Percentiles rank a stretch among this genome's conserved stretches.
These are phyloP conservation scores for Trichopoda pennipes DNA, from an alignment of 2,888 invertebrate species.

Conservation along the genomic window DNA sequence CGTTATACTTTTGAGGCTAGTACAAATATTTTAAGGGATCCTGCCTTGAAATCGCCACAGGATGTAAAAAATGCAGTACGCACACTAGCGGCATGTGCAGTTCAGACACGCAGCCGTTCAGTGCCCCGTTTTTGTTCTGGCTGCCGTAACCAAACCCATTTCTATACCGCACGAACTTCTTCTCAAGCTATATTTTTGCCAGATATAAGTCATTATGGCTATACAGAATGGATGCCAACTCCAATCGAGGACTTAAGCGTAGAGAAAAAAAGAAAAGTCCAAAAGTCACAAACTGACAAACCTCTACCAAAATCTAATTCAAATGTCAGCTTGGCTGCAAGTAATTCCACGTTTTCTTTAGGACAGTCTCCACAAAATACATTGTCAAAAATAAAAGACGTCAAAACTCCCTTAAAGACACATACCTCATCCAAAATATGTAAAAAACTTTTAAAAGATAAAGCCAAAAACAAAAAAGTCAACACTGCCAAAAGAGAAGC, in stretches of 20 bases:
- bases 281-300: slow-evolving; percentile 56
- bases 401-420: background rate
- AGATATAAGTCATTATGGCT: slow-evolving; percentile 57
- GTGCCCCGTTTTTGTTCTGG: slow-evolving; percentile 73
- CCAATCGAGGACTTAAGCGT: background rate
- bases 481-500: slow-evolving; percentile 24
- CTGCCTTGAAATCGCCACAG: slow-evolving; percentile 83
- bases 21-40: slow-evolving; percentile 81
- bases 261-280: slow-evolving; percentile 34
- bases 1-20: slow-evolving; percentile 79
- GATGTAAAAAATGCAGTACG: slow-evolving; percentile 83
- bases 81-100: slow-evolving; percentile 77
- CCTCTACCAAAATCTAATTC: slow-evolving; percentile 74
- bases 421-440: slow-evolving; percentile 47
- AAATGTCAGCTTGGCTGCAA: slow-evolving; percentile 78
- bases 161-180: slow-evolving; percentile 45
- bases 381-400: background rate
- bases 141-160: slow-evolving; percentile 57
- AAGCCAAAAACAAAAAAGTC: slow-evolving; percentile 57
- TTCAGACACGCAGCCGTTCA: slow-evolving; percentile 78
- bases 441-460: slow-evolving; percentile 70
- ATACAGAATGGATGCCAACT: slow-evolving; percentile 47
- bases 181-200: slow-evolving; percentile 52
- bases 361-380: slow-evolving; percentile 73
- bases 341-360: slow-evolving; percentile 80